phyloP scores from a whole-genome alignment of 2,797 vertebrate genomes.

The Nannoperca obscura region DNA sequence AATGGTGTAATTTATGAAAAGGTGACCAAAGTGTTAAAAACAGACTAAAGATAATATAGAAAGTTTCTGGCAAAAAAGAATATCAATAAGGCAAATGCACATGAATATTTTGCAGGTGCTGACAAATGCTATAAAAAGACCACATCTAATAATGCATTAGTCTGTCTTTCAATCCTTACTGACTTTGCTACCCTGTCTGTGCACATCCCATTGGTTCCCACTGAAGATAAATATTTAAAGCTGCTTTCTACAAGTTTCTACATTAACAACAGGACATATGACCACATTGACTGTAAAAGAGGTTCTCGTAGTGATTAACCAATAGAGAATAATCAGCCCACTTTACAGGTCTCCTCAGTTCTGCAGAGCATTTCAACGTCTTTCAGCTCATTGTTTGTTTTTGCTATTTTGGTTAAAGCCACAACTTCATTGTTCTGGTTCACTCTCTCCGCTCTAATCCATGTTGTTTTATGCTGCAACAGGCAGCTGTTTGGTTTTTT shows the following conservation, averaged over 20 bases:
- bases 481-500: no score
- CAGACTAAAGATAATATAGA: conserved; percentile 25
- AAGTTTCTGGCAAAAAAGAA: background rate
- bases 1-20: conserved; percentile 32
- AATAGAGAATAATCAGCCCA: no score
- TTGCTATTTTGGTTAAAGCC: no score
- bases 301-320: no score
- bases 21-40: conserved; percentile 34
- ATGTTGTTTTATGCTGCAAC: no score
- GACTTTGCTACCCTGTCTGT: background rate
- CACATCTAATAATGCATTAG: background rate
- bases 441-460: no score
- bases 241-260: background rate
- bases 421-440: no score
- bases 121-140: background rate
- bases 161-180: background rate
- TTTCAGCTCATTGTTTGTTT: background rate
- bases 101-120: conserved; percentile 17
- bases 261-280: background rate
- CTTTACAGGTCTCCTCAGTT: no score
- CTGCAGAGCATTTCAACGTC: no score
- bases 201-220: background rate
- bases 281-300: no score
- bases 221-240: background rate
- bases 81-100: background rate